phyloP scores from a whole-genome alignment of 1,140 invertebrate genomes.

The Neodiprion virginianus region DNA sequence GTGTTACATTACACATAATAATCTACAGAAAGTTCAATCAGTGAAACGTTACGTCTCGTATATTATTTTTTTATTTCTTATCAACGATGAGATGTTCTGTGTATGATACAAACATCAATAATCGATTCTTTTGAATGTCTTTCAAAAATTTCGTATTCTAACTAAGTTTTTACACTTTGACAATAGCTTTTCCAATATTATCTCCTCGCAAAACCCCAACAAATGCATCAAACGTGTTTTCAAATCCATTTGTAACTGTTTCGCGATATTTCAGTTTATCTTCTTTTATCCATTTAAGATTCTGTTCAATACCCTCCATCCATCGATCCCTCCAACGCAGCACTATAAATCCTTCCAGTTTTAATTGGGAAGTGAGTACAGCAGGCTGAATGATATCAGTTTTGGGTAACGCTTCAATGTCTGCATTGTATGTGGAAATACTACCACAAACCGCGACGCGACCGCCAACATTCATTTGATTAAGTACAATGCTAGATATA shows the following conservation, averaged over 20 bases:
- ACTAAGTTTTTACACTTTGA: constrained; percentile 57
- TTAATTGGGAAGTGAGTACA: constrained; percentile 62
- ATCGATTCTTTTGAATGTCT: too few species aligned
- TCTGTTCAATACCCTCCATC: constrained; percentile 67
- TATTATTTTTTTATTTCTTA: too few species aligned
- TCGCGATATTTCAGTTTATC: constrained; percentile 72
- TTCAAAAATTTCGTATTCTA: too few species aligned
- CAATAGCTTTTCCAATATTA: constrained; percentile 71
- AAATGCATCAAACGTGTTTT: constrained; percentile 73
- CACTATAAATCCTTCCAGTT: constrained; percentile 72
- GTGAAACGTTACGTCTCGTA: too few species aligned
- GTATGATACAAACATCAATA: too few species aligned
- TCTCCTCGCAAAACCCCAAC: constrained; percentile 67
- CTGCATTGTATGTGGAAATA: constrained; percentile 66
- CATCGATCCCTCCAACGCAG: constrained; percentile 65
- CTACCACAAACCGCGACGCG: constrained; percentile 72
- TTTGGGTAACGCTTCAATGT: constrained; percentile 39
- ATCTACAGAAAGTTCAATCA: too few species aligned
- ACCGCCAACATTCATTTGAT: constrained; percentile 60
- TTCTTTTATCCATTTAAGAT: constrained; percentile 68
- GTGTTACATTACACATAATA: too few species aligned
- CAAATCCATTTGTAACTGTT: constrained; percentile 71
- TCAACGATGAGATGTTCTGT: too few species aligned
- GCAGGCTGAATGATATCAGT: constrained; percentile 36
- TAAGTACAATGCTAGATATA: constrained; percentile 50